Evolutionary conservation across 23 tunicate genomes (phyloP), one percentile per base, ranked within the genome.

Genomic region (Phallusia fumigata): DNA sequence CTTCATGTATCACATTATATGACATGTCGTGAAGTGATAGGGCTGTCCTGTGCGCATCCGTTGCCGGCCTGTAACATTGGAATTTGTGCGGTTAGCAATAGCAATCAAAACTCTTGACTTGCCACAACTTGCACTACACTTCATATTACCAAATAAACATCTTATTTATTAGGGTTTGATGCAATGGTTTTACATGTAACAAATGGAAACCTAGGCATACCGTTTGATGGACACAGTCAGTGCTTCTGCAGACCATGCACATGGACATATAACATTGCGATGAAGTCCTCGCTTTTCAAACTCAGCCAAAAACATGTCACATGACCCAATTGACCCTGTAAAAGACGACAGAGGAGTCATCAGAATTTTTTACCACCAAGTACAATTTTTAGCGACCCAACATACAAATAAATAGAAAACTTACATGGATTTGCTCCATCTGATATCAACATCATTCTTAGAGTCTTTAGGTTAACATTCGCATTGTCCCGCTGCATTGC

Each of bases 351-450:
- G n/a, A n/a, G n/a, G n/a, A n/a, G n/a, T n/a, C n/a, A n/a, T n/a
- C n/a, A n/a, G n/a, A n/a, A n/a, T 58, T 58, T 58, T 58, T 24
- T 58, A 58, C 69, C n/a, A n/a, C n/a, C n/a, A n/a, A n/a, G n/a
- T n/a, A n/a, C n/a, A n/a, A n/a, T n/a, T 40, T 40, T 40, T 40
- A 40, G n/a, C n/a, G n/a, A n/a, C n/a, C n/a, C n/a, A n/a, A n/a
- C n/a, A n/a, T n/a, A n/a, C n/a, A n/a, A n/a, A 40, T 40, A 40
- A 40, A 40, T 40, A 40, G 47, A 40, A 40, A 79, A 93, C 94
- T 78, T 79, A 94, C 98, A 94, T 64, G 98, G 98, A 69, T 94
- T 94, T n/a, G 94, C 93, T n/a, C 95, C 98, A 65, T 94, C 98
- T 24, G 98, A 75, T 28, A 94, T 85, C 30, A 94, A 65, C 75